Evolutionary conservation across 2,113 vertebrate species (phyloP), one percentile per base, ranked within the genome.

Genomic region (Sinocyclocheilus rhinocerous): DNA sequence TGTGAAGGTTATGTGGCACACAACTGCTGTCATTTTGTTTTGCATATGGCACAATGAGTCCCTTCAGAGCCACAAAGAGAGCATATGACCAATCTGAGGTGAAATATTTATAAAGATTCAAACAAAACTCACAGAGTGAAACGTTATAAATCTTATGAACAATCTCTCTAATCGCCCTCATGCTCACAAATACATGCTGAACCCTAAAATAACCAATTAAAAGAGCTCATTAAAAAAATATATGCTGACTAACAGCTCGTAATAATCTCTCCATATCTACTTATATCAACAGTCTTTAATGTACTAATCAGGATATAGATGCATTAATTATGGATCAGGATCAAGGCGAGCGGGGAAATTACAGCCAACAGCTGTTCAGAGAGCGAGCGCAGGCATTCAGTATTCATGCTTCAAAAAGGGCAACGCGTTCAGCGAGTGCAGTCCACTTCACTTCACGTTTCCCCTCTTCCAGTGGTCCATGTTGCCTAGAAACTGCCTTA

Each of bases 401-500:
- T 83, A 85, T 83, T 82, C 88, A 88, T 86, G 85, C 78, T 85
- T 87, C 24, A 88, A 52, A 65, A 76, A 61, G 69, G 57, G 77
- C 24, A 59, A 18, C 45, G 50, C 80, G 48, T 65, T 83, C 22
- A 42, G 63, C 69, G 79, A 84, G 63, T 24, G 84, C 22, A 82
- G 84, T 81, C 84, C 81, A 75, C 85, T 85, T 88, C 73, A 55
- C 67, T 59, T 84, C 81, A 80, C 84, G 65, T 84, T 50, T 88
- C 57, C 76, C 24, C 70, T 69, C 70, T 88, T 88, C 81, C 85
- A 86, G 76, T 63, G 67, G 81, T 86, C 85, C 85, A 88, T 84
- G 90, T 90, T 92, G 90, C 91, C 87, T 90, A 85, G 91, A 90
- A 92, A 90, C 91, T 67, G 87, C 80, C 82, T 89, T 89, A 91